These are phyloP conservation scores for Kuschelorhynchus macadamiae DNA, from an alignment of 2,888 invertebrate genomes.

Conservation along the genomic window DNA sequence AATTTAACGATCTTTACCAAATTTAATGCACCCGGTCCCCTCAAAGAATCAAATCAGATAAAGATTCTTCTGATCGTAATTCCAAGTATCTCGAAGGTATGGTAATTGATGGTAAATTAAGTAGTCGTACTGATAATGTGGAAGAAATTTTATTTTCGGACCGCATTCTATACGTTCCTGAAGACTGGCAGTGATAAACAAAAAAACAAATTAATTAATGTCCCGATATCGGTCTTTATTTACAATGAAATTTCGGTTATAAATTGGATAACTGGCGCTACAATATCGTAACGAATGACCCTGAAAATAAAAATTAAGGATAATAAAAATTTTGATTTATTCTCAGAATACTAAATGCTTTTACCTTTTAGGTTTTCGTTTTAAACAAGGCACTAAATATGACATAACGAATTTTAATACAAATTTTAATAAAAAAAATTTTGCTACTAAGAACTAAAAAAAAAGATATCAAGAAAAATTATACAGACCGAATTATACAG, in stretches of 20 bases:
- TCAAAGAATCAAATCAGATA: constrained; percentile 41
- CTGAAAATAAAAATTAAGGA: background rate
- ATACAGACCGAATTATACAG: too few relatives aligned
- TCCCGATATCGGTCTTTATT: constrained; percentile 19
- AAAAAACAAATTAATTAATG: constrained; percentile 43
- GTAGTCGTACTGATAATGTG: constrained; percentile 42
- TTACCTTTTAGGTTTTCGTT: background rate
- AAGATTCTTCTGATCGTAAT: constrained; percentile 38
- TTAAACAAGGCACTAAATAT: background rate
- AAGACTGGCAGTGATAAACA: constrained; percentile 39
- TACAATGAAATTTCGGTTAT: constrained; percentile 19
- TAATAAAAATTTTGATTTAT: background rate
- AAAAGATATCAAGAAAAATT: background rate
- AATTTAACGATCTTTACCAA: constrained; percentile 26
- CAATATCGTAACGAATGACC: too few relatives aligned
- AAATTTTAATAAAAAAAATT: background rate
- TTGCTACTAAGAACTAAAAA: background rate
- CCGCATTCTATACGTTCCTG: constrained; percentile 41
- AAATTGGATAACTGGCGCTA: constrained; percentile 29
- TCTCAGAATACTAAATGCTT: too few relatives aligned
- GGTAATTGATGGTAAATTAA: constrained; percentile 49
- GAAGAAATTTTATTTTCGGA: constrained; percentile 38
- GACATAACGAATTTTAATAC: too few relatives aligned
- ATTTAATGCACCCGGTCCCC: constrained; percentile 22
- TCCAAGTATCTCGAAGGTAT: constrained; percentile 40